Evolutionary conservation across 2,888 invertebrate species (phyloP).

Genomic region (Diloba caeruleocephala): DNA sequence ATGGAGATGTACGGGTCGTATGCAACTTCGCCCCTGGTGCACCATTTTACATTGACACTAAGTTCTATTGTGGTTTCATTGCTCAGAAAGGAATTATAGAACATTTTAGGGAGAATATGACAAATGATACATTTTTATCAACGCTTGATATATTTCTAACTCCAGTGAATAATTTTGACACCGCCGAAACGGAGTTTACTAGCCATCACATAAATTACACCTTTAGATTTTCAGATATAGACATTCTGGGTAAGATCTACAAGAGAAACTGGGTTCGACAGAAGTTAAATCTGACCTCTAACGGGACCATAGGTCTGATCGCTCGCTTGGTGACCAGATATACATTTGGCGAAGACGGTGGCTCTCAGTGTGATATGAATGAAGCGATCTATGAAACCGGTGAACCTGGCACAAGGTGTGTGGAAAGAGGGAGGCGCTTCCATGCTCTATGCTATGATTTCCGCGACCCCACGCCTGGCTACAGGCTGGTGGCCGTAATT

Average conservation of each 20-base stretch:
- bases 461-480: constrained; percentile 77
- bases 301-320: constrained; percentile 70
- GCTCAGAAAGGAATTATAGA: constrained; percentile 55
- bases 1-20: constrained; percentile 75
- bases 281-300: constrained; percentile 49
- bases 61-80: constrained; percentile 77
- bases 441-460: constrained; percentile 75
- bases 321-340: constrained; percentile 76
- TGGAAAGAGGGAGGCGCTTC: constrained; percentile 72
- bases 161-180: constrained; percentile 19
- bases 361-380: constrained; percentile 71
- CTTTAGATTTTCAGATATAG: constrained; percentile 61
- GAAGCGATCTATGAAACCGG: constrained; percentile 73
- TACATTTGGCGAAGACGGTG: constrained; percentile 67
- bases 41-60: constrained; percentile 69
- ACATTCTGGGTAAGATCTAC: constrained; percentile 67
- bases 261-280: constrained; percentile 63
- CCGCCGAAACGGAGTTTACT: not conserved
- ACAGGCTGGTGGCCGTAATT: constrained; percentile 76
- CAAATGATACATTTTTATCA: constrained; percentile 54
- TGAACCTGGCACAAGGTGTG: constrained; percentile 71
- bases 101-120: constrained; percentile 47
- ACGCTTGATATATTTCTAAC: constrained; percentile 60
- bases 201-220: constrained; percentile 26
- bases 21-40: constrained; percentile 83